These are phyloP conservation scores for Ochlodes sylvanus DNA, from an alignment of 2,888 invertebrate species.

Conservation along the genomic window DNA sequence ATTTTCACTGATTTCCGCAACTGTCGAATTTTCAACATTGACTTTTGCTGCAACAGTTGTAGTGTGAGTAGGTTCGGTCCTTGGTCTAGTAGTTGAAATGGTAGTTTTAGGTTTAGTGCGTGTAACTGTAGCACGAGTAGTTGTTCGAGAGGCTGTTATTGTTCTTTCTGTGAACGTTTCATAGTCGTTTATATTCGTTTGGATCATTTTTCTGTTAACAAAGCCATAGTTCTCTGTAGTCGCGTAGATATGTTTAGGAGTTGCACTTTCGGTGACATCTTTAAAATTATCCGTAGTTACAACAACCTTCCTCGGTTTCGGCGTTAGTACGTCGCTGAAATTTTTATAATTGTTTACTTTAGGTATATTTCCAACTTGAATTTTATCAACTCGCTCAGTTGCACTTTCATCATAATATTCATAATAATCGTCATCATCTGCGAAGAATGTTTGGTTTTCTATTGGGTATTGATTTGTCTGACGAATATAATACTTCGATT, in stretches of 20 bases:
- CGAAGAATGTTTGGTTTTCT: conserved; percentile 46
- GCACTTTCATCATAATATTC: conserved; percentile 48
- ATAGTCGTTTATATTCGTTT: not conserved
- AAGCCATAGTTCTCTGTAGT: not conserved
- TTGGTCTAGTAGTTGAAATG: too few relatives aligned
- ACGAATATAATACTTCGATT: conserved; percentile 54
- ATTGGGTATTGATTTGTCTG: conserved; percentile 48
- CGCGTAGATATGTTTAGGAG: too few relatives aligned
- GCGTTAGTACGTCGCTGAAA: not conserved
- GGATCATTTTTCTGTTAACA: conserved; percentile 1
- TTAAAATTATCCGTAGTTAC: not conserved
- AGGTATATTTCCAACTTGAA: conserved; percentile 9
- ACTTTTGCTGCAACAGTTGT: not conserved
- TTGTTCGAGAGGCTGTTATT: too few relatives aligned
- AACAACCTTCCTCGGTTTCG: conserved; percentile 1
- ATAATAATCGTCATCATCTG: conserved; percentile 47
- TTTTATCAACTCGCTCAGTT: conserved; percentile 22
- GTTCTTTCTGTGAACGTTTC: too few relatives aligned
- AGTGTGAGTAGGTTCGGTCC: too few relatives aligned
- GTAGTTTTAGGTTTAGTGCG: too few relatives aligned
- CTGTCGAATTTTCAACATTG: too few relatives aligned
- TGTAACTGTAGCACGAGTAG: too few relatives aligned
- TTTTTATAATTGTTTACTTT: not conserved
- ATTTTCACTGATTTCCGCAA: too few relatives aligned
- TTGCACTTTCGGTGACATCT: not conserved